A percentile compares a stretch with the other conserved stretches of the same genome.
phyloP scores from a whole-genome alignment of 1,140 invertebrate genomes.

The roundworm (Caenorhabditis elegans) region DNA sequence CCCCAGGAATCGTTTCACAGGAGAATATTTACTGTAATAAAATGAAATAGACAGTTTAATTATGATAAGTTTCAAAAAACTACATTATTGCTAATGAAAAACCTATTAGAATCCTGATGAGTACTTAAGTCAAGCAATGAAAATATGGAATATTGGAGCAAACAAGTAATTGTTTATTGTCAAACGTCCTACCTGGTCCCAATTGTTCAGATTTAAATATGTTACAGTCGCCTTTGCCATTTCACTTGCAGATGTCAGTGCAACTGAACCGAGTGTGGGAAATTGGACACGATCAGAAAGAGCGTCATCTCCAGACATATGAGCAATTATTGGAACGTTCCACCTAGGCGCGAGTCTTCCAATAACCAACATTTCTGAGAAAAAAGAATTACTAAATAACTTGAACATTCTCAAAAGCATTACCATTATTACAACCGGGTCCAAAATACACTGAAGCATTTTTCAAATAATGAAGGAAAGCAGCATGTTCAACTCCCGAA shows the following conservation, averaged over 20 bases:
- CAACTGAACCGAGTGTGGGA: constrained; percentile 65
- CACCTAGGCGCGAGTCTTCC: constrained; percentile 62
- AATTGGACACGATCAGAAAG: constrained; percentile 62
- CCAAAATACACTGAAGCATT: constrained; percentile 66
- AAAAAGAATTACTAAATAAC: background rate
- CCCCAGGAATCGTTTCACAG: no score
- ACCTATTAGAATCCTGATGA: no score
- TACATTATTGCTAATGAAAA: no score
- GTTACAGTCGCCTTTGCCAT: constrained; percentile 65
- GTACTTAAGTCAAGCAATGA: no score
- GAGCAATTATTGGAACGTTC: constrained; percentile 66
- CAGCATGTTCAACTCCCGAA: constrained; percentile 64
- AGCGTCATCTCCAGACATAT: constrained; percentile 64
- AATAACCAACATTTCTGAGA: constrained; percentile 65
- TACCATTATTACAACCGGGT: constrained; percentile 66
- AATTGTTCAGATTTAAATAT: constrained; percentile 62
- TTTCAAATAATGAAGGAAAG: constrained; percentile 63
- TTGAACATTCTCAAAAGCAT: background rate
- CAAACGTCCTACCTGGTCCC: constrained; percentile 56
- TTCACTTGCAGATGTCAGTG: constrained; percentile 64
- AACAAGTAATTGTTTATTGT: no score
- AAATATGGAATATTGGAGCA: no score
- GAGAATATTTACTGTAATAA: no score
- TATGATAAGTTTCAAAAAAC: no score
- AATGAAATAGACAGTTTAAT: no score